Conservation (phyloP, 2,797 vertebrate species). For the Mormyrops attenuatus region DNA sequence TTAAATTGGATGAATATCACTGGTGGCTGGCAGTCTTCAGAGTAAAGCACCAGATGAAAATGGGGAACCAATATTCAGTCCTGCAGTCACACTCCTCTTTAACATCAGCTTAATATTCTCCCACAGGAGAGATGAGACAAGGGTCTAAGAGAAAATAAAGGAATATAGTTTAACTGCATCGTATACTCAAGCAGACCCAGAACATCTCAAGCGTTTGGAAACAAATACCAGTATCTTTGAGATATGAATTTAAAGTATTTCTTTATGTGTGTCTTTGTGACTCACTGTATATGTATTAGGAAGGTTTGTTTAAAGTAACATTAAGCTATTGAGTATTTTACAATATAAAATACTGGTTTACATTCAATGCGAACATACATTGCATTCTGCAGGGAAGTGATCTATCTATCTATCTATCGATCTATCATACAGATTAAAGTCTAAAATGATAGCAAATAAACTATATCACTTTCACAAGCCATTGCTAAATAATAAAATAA, state of each 20-base stretch:
- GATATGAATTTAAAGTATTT: not conserved
- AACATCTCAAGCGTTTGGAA: not conserved
- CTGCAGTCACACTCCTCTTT: conserved; percentile 37
- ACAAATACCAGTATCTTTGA: not conserved
- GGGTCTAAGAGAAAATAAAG: not conserved
- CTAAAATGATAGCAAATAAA: not conserved
- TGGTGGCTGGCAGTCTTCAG: not conserved
- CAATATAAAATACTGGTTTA: not conserved
- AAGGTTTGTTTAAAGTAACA: not conserved
- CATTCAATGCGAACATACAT: not conserved
- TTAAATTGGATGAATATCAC: not conserved
- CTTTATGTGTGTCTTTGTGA: not conserved
- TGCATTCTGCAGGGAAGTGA: not conserved
- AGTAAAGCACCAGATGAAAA: not conserved
- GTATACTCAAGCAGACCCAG: not conserved
- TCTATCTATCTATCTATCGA: not conserved
- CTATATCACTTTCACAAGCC: not conserved
- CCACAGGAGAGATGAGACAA: conserved; percentile 24
- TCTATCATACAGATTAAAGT: not conserved
- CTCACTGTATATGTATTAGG: not conserved
- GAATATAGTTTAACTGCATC: not conserved
- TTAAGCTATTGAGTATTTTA: not conserved
- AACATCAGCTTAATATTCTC: conserved; percentile 21
- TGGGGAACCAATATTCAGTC: conserved; percentile 23
- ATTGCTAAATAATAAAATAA: not conserved